These are phyloP conservation scores for Lamellibrachia satsuma DNA, from an alignment of 2,888 invertebrate genomes.

Conservation along the genomic window DNA sequence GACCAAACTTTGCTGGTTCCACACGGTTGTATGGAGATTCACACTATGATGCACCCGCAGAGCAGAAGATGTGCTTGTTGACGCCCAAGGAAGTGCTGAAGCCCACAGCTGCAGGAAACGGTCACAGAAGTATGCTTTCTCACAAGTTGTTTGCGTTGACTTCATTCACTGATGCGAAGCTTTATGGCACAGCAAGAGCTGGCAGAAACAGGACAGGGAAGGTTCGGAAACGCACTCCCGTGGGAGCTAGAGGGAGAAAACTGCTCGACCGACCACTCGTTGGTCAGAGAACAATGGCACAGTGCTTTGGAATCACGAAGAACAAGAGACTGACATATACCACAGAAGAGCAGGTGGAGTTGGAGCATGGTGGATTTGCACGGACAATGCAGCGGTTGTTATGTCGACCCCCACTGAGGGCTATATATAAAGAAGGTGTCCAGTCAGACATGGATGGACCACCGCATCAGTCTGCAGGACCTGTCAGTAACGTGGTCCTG, in stretches of 20 bases:
- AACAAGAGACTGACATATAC: constrained; percentile 22
- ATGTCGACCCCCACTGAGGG: background rate
- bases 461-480: background rate
- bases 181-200: background rate
- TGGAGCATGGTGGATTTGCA: background rate
- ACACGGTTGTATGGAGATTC: background rate
- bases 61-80: background rate
- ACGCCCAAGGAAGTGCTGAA: background rate
- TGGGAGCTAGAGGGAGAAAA: background rate
- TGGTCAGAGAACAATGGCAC: background rate
- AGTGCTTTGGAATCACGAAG: constrained; percentile 25
- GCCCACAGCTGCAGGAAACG: background rate
- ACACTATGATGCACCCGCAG: background rate
- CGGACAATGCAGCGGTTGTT: background rate
- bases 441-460: background rate
- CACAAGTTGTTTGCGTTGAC: background rate
- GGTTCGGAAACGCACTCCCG: background rate
- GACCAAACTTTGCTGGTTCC: background rate
- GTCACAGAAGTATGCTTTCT: background rate
- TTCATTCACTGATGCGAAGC: background rate
- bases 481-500: background rate
- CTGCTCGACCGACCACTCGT: background rate
- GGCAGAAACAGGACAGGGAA: background rate
- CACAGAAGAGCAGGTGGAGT: constrained; percentile 21
- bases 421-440: background rate